These are phyloP conservation scores for Lasioglossum leucozonium DNA, from an alignment of 2,888 invertebrate species.

Conservation along the genomic window DNA sequence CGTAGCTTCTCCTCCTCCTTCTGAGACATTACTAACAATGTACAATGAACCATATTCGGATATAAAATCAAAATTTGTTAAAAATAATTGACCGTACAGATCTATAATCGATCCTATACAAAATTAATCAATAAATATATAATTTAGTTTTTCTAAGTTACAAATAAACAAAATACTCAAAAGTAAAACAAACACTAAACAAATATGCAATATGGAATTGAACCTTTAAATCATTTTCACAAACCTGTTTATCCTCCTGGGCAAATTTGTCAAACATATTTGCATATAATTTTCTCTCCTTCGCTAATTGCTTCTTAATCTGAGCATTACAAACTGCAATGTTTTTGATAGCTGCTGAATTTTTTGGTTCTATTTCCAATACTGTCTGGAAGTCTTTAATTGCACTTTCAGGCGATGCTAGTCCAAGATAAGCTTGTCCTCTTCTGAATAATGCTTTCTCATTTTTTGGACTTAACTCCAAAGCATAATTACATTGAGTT, in stretches of 20 bases:
- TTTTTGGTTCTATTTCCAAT: conserved; percentile 92
- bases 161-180: conserved; percentile 15
- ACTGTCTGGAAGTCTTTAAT: conserved; percentile 91
- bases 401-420: conserved; percentile 92
- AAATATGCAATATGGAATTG: conserved; percentile 22
- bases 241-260: conserved; percentile 89
- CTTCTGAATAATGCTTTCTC: conserved; percentile 96
- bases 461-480: conserved; percentile 90
- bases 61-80: conserved; percentile 15
- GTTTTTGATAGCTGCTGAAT: conserved; percentile 94
- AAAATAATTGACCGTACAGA: conserved; percentile 6
- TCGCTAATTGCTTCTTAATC: conserved; percentile 90
- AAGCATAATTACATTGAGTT: conserved; percentile 91
- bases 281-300: conserved; percentile 94
- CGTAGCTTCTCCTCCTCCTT: conserved; percentile 90
- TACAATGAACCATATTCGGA: conserved; percentile 66
- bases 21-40: conserved; percentile 85
- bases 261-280: conserved; percentile 98
- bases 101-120: not conserved
- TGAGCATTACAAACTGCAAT: conserved; percentile 89
- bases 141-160: not conserved
- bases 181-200: not conserved
- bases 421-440: conserved; percentile 91
- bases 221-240: conserved; percentile 63
- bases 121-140: not conserved